Conservation (phyloP, 1,140 invertebrate species). For the Phymastichus coffea region DNA sequence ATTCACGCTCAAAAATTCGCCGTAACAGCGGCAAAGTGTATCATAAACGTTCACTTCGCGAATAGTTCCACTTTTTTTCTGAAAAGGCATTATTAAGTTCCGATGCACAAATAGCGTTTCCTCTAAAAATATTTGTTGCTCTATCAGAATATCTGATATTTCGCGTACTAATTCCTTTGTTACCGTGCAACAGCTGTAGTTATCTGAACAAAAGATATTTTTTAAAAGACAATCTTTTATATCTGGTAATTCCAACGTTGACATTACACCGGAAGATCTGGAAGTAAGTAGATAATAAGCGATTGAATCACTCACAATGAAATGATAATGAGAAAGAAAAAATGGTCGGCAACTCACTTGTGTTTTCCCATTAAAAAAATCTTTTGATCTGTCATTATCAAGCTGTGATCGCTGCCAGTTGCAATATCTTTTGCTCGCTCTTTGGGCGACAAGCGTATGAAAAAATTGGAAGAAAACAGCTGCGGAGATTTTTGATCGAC, state of each 20-base stretch:
- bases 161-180: slow-evolving; percentile 44
- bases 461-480: slow-evolving; percentile 57
- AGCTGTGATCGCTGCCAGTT: slow-evolving; percentile 72
- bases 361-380: slow-evolving; percentile 48
- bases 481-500: slow-evolving; percentile 65
- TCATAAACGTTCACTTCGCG: slow-evolving; percentile 64
- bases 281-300: slow-evolving; percentile 15
- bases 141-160: slow-evolving; percentile 59
- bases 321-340: slow-evolving; percentile 37
- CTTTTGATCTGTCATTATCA: slow-evolving; percentile 68
- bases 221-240: slow-evolving; percentile 37
- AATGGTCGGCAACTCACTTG: slow-evolving; percentile 27
- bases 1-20: slow-evolving; percentile 69
- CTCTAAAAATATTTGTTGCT: slow-evolving; percentile 70
- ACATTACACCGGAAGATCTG: slow-evolving; percentile 45
- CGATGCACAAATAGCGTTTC: slow-evolving; percentile 66
- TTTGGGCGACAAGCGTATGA: slow-evolving; percentile 39
- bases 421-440: slow-evolving; percentile 69
- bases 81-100: slow-evolving; percentile 63
- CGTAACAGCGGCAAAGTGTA: slow-evolving; percentile 66
- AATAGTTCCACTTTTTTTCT: slow-evolving; percentile 60
- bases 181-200: slow-evolving; percentile 50
- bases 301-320: slow-evolving; percentile 17
- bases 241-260: slow-evolving; percentile 43
- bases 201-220: slow-evolving; percentile 48